Base-by-base conservation (phyloP, 2,113 vertebrate species). In the Phrynosoma blainvillii region DNA sequence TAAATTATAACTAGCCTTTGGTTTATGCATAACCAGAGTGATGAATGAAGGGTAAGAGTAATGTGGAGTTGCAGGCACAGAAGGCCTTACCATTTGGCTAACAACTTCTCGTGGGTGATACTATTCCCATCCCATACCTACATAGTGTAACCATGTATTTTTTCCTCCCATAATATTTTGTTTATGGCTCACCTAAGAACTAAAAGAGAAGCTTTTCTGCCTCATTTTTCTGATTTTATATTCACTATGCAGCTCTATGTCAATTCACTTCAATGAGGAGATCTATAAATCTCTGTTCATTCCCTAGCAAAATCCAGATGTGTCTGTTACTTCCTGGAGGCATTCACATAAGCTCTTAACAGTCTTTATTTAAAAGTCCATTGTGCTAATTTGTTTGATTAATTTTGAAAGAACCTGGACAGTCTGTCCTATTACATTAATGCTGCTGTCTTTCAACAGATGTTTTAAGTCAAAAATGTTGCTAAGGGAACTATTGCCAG, bases 311-410 rank as follows among this genome's bases (percentile, higher is more conserved):
- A 0, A 7, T 89, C 66, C 12, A 77, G 86, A 88, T 82, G 47
- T 75, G 77, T 84, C 90, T 91, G 87, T 89, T 90, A 18, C 84
- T 92, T 89, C 82, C 79, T 18, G 9, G 5, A 84, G 23, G 42
- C 90, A 77, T 54, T 90, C 76, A 89, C 74, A 86, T 86, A 91
- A 86, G 8, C 81, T 88, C 89, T 92, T 92, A 90, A 59, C 81
- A 62, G 54, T 88, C 23, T 91, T 91, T 84, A 62, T 91, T 94
- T 76, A 84, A 82, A 96, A 95, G 88, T 92, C 95, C 89, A 36
- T 93, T 89, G 90, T 92, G 92, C 82, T 96, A 77, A 94, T 94
- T 94, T 92, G 76, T 93, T 93, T 96, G 93, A 95, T 95, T 93
- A 91, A 93, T 94, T 94, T 93, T 88, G 86, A 84, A 89, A 90